Conservation (phyloP, 1,140 invertebrate species). For the Pogonognathellus flavescens region DNA sequence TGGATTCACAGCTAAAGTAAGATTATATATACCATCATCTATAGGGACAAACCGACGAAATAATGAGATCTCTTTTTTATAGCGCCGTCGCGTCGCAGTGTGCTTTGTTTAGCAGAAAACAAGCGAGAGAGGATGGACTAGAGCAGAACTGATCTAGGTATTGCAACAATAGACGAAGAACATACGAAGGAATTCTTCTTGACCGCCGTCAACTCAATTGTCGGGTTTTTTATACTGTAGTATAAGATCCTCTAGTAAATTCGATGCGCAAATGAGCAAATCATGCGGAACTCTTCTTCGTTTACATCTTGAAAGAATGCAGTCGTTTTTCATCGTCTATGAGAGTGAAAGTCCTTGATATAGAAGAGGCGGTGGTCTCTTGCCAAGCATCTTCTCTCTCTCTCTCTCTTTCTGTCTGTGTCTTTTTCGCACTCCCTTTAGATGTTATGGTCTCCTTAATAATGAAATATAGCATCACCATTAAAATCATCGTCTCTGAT, state of each 20-base stretch:
- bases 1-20: no score
- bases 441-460: not conserved
- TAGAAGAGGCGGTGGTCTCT: slow-evolving; percentile 1
- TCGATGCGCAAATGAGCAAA: slow-evolving; percentile 44
- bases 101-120: not conserved
- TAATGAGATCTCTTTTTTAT: not conserved
- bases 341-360: slow-evolving; percentile 46
- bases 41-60: no score
- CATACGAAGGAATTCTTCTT: not conserved
- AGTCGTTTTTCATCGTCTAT: slow-evolving; percentile 17
- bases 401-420: slow-evolving; percentile 9
- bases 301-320: slow-evolving; percentile 27
- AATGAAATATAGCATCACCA: slow-evolving; percentile 42
- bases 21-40: no score
- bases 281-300: slow-evolving; percentile 47
- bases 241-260: slow-evolving; percentile 11
- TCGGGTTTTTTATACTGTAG: slow-evolving; percentile 1
- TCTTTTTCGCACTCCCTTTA: slow-evolving; percentile 38
- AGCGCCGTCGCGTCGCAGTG: not conserved
- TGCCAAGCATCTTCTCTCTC: slow-evolving; percentile 6
- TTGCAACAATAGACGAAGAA: not conserved
- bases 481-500: slow-evolving; percentile 45
- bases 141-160: not conserved
- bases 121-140: not conserved
- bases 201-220: slow-evolving; percentile 47